Evolutionary conservation across 2,797 vertebrate genomes (phyloP).

Genomic region (Emys orbicularis): DNA sequence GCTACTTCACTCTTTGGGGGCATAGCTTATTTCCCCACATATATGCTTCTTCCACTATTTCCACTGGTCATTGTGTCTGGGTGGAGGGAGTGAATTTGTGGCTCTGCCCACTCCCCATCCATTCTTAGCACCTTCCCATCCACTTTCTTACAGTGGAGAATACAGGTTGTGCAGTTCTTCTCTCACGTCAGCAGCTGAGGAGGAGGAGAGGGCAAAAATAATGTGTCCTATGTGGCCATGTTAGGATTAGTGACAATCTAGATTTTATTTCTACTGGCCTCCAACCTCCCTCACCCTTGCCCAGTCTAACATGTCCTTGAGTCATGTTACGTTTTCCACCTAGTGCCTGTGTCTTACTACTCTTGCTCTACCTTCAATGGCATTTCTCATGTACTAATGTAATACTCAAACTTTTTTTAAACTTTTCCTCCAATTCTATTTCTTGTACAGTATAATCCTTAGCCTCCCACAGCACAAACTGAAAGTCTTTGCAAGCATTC

Average conservation of each 20-base stretch:
- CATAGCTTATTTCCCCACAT: background rate
- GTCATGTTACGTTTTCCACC: background rate
- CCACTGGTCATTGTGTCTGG: background rate
- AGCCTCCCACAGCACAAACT: background rate
- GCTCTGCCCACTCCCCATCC: background rate
- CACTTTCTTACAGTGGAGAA: background rate
- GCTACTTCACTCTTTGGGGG: too few species aligned
- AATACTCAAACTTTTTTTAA: background rate
- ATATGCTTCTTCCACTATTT: background rate
- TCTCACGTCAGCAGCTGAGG: background rate
- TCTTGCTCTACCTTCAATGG: background rate
- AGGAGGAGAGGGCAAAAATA: background rate
- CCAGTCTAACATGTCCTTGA: background rate
- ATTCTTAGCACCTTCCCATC: background rate
- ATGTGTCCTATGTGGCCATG: background rate
- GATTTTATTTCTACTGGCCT: background rate
- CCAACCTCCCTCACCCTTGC: background rate
- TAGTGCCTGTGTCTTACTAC: background rate
- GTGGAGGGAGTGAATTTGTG: too few species aligned
- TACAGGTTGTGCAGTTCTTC: background rate
- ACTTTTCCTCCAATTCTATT: slow-evolving; percentile 7
- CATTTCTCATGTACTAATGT: background rate
- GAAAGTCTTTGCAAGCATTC: slow-evolving; percentile 34
- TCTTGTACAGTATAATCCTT: slow-evolving; percentile 8
- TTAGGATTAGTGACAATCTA: background rate